These are phyloP conservation scores for Phyllopteryx taeniolatus DNA, from an alignment of 2,113 vertebrate species.

Conservation along the genomic window DNA sequence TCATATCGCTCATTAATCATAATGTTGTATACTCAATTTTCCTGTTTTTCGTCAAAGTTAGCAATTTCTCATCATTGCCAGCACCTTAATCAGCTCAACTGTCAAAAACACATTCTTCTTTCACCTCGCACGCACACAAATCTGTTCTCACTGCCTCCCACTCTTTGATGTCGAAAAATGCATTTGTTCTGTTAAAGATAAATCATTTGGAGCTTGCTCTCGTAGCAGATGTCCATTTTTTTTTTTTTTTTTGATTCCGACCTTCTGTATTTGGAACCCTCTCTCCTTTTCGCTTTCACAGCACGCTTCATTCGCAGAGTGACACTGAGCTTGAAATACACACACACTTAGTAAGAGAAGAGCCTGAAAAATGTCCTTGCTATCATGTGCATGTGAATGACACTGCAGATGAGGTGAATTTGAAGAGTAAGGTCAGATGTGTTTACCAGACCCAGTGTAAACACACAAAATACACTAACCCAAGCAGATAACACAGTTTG, in stretches of 20 bases:
- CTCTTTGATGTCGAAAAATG: slow-evolving; percentile 48
- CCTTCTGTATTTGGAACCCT: slow-evolving; percentile 26
- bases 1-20: slow-evolving; percentile 67
- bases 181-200: slow-evolving; percentile 48
- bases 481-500: slow-evolving; percentile 20
- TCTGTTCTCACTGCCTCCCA: slow-evolving; percentile 39
- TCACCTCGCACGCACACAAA: slow-evolving; percentile 44
- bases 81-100: slow-evolving; percentile 69
- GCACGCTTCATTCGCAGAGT: slow-evolving; percentile 40
- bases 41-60: slow-evolving; percentile 29
- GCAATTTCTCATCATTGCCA: slow-evolving; percentile 42
- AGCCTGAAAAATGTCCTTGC: slow-evolving; percentile 17
- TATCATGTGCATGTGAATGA: slow-evolving; percentile 31
- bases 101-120: slow-evolving; percentile 62
- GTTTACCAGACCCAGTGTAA: slow-evolving; percentile 48
- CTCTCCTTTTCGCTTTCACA: slow-evolving; percentile 4
- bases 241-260: slow-evolving; percentile 18
- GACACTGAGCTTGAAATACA: slow-evolving; percentile 28
- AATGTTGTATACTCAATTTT: slow-evolving; percentile 55
- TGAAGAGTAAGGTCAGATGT: slow-evolving; percentile 67
- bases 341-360: slow-evolving; percentile 8
- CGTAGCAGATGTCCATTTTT: slow-evolving; percentile 36
- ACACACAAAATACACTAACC: slow-evolving; percentile 29
- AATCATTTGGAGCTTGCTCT: slow-evolving; percentile 51
- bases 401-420: slow-evolving; percentile 42